A percentile compares a stretch with the other conserved stretches of the same genome.
Evolutionary conservation across 1,140 invertebrate species (phyloP).

Genomic region (Drosophila teissieri): DNA sequence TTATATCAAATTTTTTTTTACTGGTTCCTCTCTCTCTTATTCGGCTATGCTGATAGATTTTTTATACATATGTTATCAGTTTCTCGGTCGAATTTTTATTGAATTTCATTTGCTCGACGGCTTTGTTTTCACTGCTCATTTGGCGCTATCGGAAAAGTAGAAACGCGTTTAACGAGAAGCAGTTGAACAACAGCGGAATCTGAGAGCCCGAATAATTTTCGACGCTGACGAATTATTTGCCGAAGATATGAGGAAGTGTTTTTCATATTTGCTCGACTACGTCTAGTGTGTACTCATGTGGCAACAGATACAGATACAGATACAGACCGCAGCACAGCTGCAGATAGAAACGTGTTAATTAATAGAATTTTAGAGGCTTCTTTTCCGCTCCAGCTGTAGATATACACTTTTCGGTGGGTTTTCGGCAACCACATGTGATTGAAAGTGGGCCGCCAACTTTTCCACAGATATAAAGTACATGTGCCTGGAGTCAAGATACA

Average conservation of each 20-base stretch:
- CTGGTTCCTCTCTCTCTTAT: background rate
- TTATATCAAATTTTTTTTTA: no score
- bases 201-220: conserved; percentile 21
- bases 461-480: conserved; percentile 4
- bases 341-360: conserved; percentile 44
- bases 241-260: conserved; percentile 54
- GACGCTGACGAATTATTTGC: conserved; percentile 43
- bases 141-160: conserved; percentile 15
- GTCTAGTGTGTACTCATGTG: conserved; percentile 10
- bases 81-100: conserved; percentile 1
- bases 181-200: conserved; percentile 9
- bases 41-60: conserved; percentile 3
- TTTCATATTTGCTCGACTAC: conserved; percentile 25
- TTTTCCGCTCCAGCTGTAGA: conserved; percentile 1
- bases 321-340: conserved; percentile 10
- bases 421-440: conserved; percentile 16
- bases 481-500: no score
- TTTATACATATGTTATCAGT: background rate
- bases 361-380: conserved; percentile 37
- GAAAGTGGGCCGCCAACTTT: background rate
- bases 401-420: conserved; percentile 12
- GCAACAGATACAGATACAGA: conserved; percentile 25
- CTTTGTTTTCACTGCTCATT: conserved; percentile 8
- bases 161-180: conserved; percentile 31
- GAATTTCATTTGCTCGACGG: background rate